Conservation (phyloP, 2,888 invertebrate species). For the Aphidius colemani region DNA sequence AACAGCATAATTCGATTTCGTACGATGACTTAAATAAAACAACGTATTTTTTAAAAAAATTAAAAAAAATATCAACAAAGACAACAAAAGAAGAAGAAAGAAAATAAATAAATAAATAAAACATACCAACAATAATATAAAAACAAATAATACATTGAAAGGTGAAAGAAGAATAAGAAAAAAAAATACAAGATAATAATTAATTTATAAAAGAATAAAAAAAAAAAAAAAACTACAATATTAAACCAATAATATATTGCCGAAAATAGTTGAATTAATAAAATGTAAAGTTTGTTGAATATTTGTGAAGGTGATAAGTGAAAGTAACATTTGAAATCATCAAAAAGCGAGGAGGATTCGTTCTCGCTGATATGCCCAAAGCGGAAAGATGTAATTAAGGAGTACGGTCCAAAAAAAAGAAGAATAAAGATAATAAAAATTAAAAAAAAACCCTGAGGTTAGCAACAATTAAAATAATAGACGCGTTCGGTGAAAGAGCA, state of each 20-base stretch:
- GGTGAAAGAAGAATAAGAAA: not conserved
- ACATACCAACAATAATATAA: constrained; percentile 1
- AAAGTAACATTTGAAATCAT: constrained; percentile 15
- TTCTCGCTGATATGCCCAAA: constrained; percentile 21
- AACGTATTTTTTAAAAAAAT: not conserved
- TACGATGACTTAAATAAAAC: constrained; percentile 4
- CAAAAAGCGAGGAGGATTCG: constrained; percentile 28
- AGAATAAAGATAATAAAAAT: too few species aligned
- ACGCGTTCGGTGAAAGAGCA: constrained; percentile 19
- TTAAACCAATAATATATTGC: not conserved
- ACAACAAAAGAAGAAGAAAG: not conserved
- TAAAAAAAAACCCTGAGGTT: constrained; percentile 32
- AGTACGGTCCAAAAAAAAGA: constrained; percentile 19
- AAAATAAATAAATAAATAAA: not conserved
- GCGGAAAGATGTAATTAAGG: constrained; percentile 47
- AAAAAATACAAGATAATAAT: not conserved
- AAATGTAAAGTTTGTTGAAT: constrained; percentile 17
- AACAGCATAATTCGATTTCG: constrained; percentile 20
- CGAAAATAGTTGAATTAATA: constrained; percentile 8
- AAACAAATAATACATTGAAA: not conserved
- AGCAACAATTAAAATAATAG: constrained; percentile 53
- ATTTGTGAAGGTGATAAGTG: constrained; percentile 16
- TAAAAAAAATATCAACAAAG: not conserved
- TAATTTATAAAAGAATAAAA: not conserved
- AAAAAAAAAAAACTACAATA: not conserved